Evolutionary conservation across 2,113 vertebrate species (phyloP), one percentile per base, ranked within the genome.

Genomic region (Bos indicus): DNA sequence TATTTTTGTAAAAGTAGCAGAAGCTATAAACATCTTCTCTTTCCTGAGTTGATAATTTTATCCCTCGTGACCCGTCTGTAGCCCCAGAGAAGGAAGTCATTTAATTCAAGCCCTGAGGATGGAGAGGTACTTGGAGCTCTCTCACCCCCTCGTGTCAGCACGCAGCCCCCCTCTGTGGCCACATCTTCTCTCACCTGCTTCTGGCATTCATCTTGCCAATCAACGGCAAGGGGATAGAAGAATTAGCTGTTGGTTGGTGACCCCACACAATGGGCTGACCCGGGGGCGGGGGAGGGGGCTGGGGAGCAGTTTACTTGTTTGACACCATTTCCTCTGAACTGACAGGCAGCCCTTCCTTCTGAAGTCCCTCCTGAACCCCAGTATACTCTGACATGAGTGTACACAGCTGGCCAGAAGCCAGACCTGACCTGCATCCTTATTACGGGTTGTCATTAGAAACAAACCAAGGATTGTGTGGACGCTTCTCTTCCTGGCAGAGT

Each of bases 21-120:
- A 93, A 83, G 86, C 91, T 98, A 98, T 98, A 99, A 96, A 97
- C 95, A 96, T 97, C 96, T 97, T 97, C 95, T 98, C 96, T 98
- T 98, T 99, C 98, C 98, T 99, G 98, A 97, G 97, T 36, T 93
- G 98, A 98, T 98, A 98, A 98, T 98, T 96, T 96, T 98, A 97
- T 97, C 87, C 93, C 89, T 36, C 85, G 67, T 98, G 98, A 98
- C 98, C 98, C 28, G 46, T 92, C 94, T 98, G 98, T 98, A 98
- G 98, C 98, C 97, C 85, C 67, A 30, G 71, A 97, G 60, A 85
- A 98, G 98, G 98, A 99, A 99, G 98, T 98, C 46, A 97, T 98
- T 98, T 98, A 98, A 98, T 98, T 98, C 86, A 95, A 95, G 97
- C 91, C 80, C 21, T 54, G 97, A 96, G 84, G 93, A 94, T 96